These are phyloP conservation scores for Leptura quadrifasciata DNA, from an alignment of 2,888 invertebrate genomes.

Conservation along the genomic window DNA sequence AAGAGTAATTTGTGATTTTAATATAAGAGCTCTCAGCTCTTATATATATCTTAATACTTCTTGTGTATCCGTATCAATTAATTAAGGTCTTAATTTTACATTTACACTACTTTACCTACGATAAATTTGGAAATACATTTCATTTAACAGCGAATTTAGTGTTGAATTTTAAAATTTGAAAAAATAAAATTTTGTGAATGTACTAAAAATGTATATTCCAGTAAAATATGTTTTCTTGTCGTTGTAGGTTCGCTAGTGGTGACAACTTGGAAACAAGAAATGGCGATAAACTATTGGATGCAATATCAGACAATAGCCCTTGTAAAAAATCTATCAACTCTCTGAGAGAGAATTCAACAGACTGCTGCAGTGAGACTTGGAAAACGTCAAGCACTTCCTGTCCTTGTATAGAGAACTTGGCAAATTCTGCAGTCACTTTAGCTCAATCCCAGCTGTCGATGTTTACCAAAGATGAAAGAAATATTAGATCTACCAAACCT, in stretches of 20 bases:
- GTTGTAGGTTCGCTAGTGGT: slow-evolving; percentile 62
- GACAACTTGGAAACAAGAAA: slow-evolving; percentile 72
- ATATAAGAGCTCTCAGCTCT: too few relatives aligned
- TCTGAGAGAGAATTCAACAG: slow-evolving; percentile 75
- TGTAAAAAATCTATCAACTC: slow-evolving; percentile 75
- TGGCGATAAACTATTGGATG: slow-evolving; percentile 75
- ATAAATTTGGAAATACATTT: too few relatives aligned
- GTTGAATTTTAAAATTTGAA: too few relatives aligned
- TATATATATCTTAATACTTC: too few relatives aligned
- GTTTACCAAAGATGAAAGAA: slow-evolving; percentile 59
- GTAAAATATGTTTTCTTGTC: slow-evolving; percentile 14
- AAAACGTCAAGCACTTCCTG: slow-evolving; percentile 80
- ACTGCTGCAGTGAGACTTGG: slow-evolving; percentile 73
- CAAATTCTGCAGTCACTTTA: slow-evolving; percentile 69
- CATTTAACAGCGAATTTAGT: too few relatives aligned
- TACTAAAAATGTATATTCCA: background rate
- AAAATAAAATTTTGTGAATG: too few relatives aligned
- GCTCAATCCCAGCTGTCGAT: slow-evolving; percentile 69
- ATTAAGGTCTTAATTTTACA: too few relatives aligned
- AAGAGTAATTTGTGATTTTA: too few relatives aligned
- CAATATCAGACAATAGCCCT: slow-evolving; percentile 78
- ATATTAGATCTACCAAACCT: slow-evolving; percentile 53
- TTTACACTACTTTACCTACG: too few relatives aligned
- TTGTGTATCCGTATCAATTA: too few relatives aligned
- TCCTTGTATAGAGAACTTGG: slow-evolving; percentile 81